Evolutionary conservation across 2,888 invertebrate genomes (phyloP).

Genomic region (Calameuta filiformis): DNA sequence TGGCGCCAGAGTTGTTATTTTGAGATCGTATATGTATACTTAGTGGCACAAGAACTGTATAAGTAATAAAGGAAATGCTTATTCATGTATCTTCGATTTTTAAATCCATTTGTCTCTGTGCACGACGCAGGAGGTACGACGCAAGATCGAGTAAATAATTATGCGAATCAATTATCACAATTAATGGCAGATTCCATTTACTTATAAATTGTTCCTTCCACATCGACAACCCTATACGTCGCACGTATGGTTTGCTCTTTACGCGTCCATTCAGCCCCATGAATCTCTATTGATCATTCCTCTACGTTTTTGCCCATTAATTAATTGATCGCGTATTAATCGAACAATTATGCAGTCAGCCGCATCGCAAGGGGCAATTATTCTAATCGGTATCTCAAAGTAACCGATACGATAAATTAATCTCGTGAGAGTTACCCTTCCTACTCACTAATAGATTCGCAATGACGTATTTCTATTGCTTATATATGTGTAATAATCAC

Average conservation of each 20-base stretch:
- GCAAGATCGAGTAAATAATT: slow-evolving; percentile 6
- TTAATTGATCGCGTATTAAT: slow-evolving; percentile 52
- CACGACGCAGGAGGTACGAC: not conserved
- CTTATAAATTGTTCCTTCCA: not conserved
- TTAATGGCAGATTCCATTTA: slow-evolving; percentile 40
- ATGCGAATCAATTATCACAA: slow-evolving; percentile 54
- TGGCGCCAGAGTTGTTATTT: not conserved
- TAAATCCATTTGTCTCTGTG: not conserved
- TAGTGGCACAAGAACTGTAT: not conserved
- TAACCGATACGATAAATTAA: slow-evolving; percentile 25
- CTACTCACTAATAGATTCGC: not conserved
- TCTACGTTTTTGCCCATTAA: slow-evolving; percentile 42
- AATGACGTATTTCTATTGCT: not conserved
- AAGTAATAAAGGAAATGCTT: not conserved
- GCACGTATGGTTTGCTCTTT: not conserved
- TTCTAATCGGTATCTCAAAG: slow-evolving; percentile 22
- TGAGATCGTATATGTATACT: not conserved
- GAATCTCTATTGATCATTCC: slow-evolving; percentile 24
- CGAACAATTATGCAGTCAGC: slow-evolving; percentile 38
- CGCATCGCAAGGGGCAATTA: slow-evolving; percentile 36
- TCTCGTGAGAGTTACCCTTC: not conserved
- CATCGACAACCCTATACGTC: not conserved
- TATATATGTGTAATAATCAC: not conserved
- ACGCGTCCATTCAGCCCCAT: slow-evolving; percentile 8
- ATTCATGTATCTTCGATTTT: not conserved